phyloP scores from a whole-genome alignment of 2,888 invertebrate genomes.

The Megaustenia siamemsis region DNA sequence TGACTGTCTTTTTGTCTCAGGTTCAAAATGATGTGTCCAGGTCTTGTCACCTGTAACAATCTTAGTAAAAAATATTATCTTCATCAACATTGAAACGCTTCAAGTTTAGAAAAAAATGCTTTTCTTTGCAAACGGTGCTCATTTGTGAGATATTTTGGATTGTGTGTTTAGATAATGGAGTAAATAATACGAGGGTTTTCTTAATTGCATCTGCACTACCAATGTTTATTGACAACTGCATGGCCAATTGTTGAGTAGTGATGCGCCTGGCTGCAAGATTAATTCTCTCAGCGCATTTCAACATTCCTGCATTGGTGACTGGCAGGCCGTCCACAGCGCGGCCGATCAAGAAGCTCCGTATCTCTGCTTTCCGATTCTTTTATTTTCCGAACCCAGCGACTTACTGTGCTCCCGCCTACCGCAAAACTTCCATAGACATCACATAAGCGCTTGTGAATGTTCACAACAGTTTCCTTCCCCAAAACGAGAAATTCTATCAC shows the following conservation, averaged over 20 bases:
- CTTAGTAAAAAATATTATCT: background rate
- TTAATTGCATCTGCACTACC: background rate
- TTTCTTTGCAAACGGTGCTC: constrained; percentile 10
- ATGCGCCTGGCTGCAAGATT: background rate
- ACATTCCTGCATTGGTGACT: constrained; percentile 3
- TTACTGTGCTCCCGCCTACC: too few relatives aligned
- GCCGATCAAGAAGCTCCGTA: background rate
- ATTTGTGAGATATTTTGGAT: background rate
- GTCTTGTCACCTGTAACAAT: background rate
- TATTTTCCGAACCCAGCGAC: background rate
- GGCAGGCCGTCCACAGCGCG: background rate
- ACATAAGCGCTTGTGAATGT: too few relatives aligned
- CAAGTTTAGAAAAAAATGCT: background rate
- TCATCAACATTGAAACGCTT: background rate
- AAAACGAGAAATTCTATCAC: too few relatives aligned
- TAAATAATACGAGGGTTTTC: background rate
- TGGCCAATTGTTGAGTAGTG: constrained; percentile 1
- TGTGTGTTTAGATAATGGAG: background rate
- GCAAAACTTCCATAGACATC: too few relatives aligned
- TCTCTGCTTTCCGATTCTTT: background rate
- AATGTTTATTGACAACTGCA: background rate
- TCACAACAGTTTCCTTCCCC: too few relatives aligned
- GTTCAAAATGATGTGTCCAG: background rate
- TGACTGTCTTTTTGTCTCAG: too few relatives aligned
- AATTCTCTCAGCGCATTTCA: background rate